Base-by-base conservation (phyloP, 1,140 invertebrate species). In the Drosophila lini region DNA sequence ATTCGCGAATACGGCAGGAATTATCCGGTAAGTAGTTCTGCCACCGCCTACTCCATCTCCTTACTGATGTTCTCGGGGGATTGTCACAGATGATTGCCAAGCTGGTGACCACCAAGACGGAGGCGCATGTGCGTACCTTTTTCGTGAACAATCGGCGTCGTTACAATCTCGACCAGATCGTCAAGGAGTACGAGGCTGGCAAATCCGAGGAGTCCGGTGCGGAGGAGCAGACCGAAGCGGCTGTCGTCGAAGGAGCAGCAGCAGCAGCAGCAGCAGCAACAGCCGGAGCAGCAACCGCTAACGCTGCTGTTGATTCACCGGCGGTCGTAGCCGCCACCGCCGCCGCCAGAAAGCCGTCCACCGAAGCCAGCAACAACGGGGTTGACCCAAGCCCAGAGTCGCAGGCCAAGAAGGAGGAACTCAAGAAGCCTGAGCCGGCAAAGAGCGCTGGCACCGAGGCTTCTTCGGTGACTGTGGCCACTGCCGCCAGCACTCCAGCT, bases 1-100 rank as follows among this genome's bases (percentile, higher is more conserved):
- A 95, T 99, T 38, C 94, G 97, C 47, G 98, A 98, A 92, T 99
- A 98, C 93, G 98, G 98, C 80, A 98, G 98, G 93, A 97, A 99
- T 93, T 99, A 98, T 93, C 96, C 97, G 93, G 91, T 92, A 57
- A 76, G 79, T 80, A 6, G 22, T 8, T 10, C 6, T 6, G 0
- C 11, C 1, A 1, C 3, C 4, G 0, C 0, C 5, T 13, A 5
- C 5, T 15, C 5, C 32, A 45, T 40, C 1, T 9, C 7, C 25
- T 31, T 31, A 74, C 38, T 50, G 9, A 16, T 61, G 11, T 10
- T 42, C 1, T 5, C 5, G 0, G 0, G 8, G 3, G 1, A 0
- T 9, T 6, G 1, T 2, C 11, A 13, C 47, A 92, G 91, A 97
- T 97, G 25, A 99, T 99, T 70, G 97, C 98, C 15, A 98, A 99